phyloP scores from a whole-genome alignment of 2,113 vertebrate genomes.

The Coreoperca whiteheadi region DNA sequence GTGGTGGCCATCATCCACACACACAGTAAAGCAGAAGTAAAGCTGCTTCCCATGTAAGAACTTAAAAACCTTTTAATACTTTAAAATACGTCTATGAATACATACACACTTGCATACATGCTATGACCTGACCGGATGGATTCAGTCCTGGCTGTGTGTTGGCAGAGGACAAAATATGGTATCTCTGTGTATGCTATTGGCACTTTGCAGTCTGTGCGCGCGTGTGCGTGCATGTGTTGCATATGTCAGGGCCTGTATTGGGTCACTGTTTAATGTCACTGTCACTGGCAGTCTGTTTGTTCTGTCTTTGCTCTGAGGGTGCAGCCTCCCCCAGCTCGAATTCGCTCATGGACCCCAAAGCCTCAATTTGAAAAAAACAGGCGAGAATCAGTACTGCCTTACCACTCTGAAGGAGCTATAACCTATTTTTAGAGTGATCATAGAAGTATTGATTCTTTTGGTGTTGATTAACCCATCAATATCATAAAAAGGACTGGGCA shows the following conservation, averaged over 20 bases:
- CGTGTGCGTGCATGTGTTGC: background rate
- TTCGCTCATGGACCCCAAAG: constrained; percentile 11
- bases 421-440: constrained; percentile 1
- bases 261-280: constrained; percentile 55
- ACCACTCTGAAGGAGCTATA: background rate
- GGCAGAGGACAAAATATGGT: background rate
- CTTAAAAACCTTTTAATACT: background rate
- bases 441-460: background rate
- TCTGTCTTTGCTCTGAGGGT: constrained; percentile 53
- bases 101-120: background rate
- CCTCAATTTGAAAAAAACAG: background rate
- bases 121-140: background rate
- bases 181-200: background rate
- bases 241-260: constrained; percentile 9
- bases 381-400: background rate
- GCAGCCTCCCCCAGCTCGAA: constrained; percentile 32
- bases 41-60: background rate
- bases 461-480: background rate
- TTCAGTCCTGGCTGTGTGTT: background rate
- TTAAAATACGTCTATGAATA: background rate
- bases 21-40: background rate
- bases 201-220: background rate
- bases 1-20: background rate
- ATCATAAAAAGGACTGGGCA: background rate
- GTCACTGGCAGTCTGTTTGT: constrained; percentile 45